Base-by-base conservation (phyloP, 92 coral and sea anemone species). In the Phenganax stokvisi region DNA sequence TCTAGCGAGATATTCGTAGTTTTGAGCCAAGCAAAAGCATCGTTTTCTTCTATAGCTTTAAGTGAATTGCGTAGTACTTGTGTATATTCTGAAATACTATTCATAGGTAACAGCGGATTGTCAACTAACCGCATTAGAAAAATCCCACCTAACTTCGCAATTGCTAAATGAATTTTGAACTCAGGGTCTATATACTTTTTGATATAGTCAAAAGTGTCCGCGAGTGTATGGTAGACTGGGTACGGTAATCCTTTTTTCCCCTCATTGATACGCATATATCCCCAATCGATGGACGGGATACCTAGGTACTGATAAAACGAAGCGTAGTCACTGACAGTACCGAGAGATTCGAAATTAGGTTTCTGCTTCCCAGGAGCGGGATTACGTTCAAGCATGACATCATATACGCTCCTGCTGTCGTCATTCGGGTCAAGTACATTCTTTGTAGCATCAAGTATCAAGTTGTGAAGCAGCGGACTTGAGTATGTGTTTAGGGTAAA, bases 181-280 rank as follows among this genome's bases (percentile, higher is more conserved):
- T 90, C 85, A 16, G 98, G 96, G 56, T 94, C 98, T 10, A 94
- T 88, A 76, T 92, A 92, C 6, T 76, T 89, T 61, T 92, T 92
- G 64, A 94, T 72, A 92, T 92, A 92, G 51, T 94, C 80, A 77
- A 80, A 94, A 4, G 87, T 83, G 53, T 94, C 98, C 54, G 89
- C 89, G 53, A 84, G 51, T 2, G 98, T 85, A 75, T 94, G 98
- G 72, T 94, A 94, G 12, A 89, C 86, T 54, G 98, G 98, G 64
- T 94, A 92, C 12, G 96, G 91, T 13, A 90, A 83, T 57, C 90
- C 51, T 69, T 90, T 87, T 37, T 85, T 87, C 37, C 84, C 74
- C 12, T 69, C 62, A 6, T 90, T 94, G 52, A 92, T 90, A 71
- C 89, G 92, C 37, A 91, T 88, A 77, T 94, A 92, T n/a, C 97